Conservation (phyloP, 1,140 invertebrate species). For the Bombus sibiricus region DNA sequence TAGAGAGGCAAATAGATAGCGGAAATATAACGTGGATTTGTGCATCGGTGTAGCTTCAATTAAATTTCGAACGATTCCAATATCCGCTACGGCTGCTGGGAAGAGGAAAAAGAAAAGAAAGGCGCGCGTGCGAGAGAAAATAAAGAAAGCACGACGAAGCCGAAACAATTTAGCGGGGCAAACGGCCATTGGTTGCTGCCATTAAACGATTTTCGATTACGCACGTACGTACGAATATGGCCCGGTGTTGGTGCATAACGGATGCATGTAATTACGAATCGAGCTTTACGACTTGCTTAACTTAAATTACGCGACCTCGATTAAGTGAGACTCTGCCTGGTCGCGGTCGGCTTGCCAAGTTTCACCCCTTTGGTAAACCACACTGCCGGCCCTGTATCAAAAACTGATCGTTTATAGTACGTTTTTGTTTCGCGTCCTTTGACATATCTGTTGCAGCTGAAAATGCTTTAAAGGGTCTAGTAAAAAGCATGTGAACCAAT, state of each 20-base stretch:
- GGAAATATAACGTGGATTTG: not conserved
- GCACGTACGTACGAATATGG: slow-evolving; percentile 35
- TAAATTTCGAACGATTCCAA: slow-evolving; percentile 25
- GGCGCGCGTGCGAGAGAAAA: not conserved
- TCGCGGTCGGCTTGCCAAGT: slow-evolving; percentile 60
- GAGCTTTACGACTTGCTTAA: slow-evolving; percentile 71
- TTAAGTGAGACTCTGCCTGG: slow-evolving; percentile 60
- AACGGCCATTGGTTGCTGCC: slow-evolving; percentile 39
- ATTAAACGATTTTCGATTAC: slow-evolving; percentile 64
- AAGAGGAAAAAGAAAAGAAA: not conserved
- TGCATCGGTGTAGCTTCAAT: slow-evolving; percentile 7
- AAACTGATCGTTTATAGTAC: slow-evolving; percentile 35
- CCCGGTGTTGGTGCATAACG: slow-evolving; percentile 59
- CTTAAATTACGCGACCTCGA: slow-evolving; percentile 70
- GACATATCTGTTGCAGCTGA: not conserved
- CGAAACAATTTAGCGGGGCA: slow-evolving; percentile 57
- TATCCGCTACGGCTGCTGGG: slow-evolving; percentile 1
- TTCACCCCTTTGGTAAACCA: slow-evolving; percentile 28
- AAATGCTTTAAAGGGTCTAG: not conserved
- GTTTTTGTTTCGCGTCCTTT: not conserved
- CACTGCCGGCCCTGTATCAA: slow-evolving; percentile 30
- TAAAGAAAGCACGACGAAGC: not conserved
- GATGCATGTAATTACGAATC: slow-evolving; percentile 69
- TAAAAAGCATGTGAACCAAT: not conserved
- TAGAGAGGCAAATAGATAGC: not conserved